These are phyloP conservation scores for Drepanosiphum platanoidis DNA, from an alignment of 2,888 invertebrate genomes.

Conservation along the genomic window DNA sequence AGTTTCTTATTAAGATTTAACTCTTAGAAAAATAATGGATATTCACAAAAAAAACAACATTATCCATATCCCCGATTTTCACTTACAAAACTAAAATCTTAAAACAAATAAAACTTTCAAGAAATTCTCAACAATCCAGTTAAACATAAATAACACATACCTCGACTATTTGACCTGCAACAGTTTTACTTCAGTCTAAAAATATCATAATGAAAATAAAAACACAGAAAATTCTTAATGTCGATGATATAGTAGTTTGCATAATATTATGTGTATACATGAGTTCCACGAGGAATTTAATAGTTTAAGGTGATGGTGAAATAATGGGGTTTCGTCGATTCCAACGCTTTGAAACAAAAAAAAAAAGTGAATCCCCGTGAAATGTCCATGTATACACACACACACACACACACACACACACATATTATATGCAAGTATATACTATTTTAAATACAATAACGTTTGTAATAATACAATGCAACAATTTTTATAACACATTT, in stretches of 20 bases:
- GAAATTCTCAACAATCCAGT: constrained; percentile 29
- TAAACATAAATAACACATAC: constrained; percentile 25
- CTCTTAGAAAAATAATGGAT: constrained; percentile 32
- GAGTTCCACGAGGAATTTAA: not conserved
- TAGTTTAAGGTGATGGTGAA: not conserved
- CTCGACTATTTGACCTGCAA: constrained; percentile 14
- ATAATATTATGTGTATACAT: not conserved
- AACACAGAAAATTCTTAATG: constrained; percentile 14
- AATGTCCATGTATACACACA: not conserved
- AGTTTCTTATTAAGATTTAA: not conserved
- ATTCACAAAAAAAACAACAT: not conserved
- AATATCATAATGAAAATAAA: constrained; percentile 24
- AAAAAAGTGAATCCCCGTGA: not conserved
- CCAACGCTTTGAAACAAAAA: not conserved
- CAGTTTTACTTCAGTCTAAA: constrained; percentile 48
- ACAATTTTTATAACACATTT: constrained; percentile 33
- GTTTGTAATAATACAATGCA: constrained; percentile 40
- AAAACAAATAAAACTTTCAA: constrained; percentile 17
- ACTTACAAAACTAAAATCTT: constrained; percentile 38
- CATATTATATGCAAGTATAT: not conserved
- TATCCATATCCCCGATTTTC: not conserved
- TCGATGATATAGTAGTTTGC: not conserved
- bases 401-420: not conserved
- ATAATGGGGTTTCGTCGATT: not conserved
- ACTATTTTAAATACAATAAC: constrained; percentile 29